These are phyloP conservation scores for Opisthograptis luteolata DNA, from an alignment of 2,888 invertebrate genomes.

Conservation along the genomic window DNA sequence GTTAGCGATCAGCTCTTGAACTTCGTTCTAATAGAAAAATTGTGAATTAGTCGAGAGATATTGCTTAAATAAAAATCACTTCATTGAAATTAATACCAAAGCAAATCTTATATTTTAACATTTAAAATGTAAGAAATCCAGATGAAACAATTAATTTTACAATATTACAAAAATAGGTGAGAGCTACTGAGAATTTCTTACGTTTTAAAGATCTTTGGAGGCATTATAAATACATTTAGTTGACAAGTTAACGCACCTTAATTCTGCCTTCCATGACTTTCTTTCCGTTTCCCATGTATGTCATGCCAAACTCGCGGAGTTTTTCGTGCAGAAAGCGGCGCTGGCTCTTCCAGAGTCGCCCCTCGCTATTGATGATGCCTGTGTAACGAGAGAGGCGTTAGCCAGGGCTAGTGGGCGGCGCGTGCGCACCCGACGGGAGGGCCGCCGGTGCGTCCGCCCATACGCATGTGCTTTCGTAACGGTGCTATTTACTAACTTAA, in stretches of 20 bases:
- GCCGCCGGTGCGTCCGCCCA: constrained; percentile 56
- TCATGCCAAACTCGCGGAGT: constrained; percentile 94
- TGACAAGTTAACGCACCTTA: constrained; percentile 82
- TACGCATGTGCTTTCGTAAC: constrained; percentile 50
- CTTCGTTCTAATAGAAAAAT: constrained; percentile 86
- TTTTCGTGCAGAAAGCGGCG: constrained; percentile 94
- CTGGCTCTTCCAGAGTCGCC: constrained; percentile 95
- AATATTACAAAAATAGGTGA: too few species aligned
- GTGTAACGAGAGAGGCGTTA: constrained; percentile 65
- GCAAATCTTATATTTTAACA: too few species aligned
- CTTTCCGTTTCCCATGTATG: constrained; percentile 91
- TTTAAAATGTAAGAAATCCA: too few species aligned
- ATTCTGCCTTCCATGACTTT: constrained; percentile 93
- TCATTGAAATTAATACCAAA: too few species aligned
- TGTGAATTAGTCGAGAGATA: constrained; percentile 16
- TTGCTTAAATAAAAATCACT: too few species aligned
- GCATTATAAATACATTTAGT: neutral
- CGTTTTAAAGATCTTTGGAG: too few species aligned
- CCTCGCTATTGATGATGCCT: constrained; percentile 96
- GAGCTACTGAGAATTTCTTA: too few species aligned
- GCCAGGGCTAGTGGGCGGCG: constrained; percentile 66
- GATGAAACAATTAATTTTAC: too few species aligned
- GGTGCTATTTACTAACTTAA: constrained; percentile 29
- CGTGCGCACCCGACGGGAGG: constrained; percentile 54
- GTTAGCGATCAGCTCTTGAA: constrained; percentile 88